Evolutionary conservation across 2,888 invertebrate genomes (phyloP).

Genomic region (Lepidocyrtinus sp.): DNA sequence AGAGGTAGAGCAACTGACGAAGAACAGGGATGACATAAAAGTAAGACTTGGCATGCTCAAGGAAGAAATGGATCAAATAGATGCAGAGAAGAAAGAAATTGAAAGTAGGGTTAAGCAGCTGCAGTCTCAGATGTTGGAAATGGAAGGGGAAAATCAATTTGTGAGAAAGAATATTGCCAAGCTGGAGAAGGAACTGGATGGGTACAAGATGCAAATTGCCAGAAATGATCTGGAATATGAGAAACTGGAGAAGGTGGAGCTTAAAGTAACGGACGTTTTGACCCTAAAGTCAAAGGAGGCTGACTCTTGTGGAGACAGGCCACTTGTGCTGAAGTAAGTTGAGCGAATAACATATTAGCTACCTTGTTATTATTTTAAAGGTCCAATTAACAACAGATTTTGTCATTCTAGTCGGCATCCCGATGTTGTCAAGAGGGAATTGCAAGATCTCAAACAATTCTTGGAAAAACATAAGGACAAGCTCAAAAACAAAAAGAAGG

Average conservation of each 20-base stretch:
- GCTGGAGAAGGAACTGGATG: conserved; percentile 15
- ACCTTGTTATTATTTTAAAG: background rate
- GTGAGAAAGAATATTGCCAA: background rate
- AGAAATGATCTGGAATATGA: conserved; percentile 7
- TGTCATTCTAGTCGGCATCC: conserved; percentile 19
- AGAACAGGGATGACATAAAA: background rate
- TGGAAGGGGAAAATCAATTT: conserved; percentile 6
- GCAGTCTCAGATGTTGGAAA: conserved; percentile 19
- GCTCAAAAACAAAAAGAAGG: conserved; percentile 1
- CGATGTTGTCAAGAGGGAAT: conserved; percentile 11
- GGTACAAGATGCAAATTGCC: background rate
- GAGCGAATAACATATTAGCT: background rate
- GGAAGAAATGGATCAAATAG: background rate
- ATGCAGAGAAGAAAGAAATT: conserved; percentile 20
- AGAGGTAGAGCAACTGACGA: conserved; percentile 16
- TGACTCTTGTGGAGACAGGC: conserved; percentile 10
- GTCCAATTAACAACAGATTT: too few relatives aligned
- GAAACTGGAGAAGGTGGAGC: background rate
- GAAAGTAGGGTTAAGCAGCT: conserved; percentile 37
- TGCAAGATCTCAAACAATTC: conserved; percentile 1
- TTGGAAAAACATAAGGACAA: conserved; percentile 18
- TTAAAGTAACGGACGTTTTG: background rate
- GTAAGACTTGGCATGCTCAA: conserved; percentile 5
- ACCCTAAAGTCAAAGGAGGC: background rate
- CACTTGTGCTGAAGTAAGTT: background rate